Percentiles rank a stretch among this genome's conserved stretches.
These are phyloP conservation scores for Arenaria interpres DNA, from an alignment of 2,113 vertebrate genomes.

Conservation along the genomic window DNA sequence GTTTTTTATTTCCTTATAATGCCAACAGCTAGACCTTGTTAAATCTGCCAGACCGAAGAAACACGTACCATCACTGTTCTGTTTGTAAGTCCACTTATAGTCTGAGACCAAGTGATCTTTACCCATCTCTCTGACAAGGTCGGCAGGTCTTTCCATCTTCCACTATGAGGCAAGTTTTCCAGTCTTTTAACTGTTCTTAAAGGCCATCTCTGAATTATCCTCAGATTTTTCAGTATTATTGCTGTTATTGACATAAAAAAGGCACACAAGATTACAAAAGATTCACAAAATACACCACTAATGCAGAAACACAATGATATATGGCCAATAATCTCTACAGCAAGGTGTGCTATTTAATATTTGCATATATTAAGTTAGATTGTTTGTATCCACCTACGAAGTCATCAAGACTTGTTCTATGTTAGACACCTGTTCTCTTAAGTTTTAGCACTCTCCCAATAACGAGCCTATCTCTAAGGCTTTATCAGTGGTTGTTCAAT, in stretches of 20 bases:
- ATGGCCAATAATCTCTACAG: not conserved
- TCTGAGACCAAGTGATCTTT: not conserved
- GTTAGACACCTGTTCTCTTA: not conserved
- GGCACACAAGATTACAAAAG: not conserved
- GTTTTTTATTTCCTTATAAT: not conserved
- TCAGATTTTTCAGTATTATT: not conserved
- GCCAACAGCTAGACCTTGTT: not conserved
- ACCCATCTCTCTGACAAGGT: not conserved
- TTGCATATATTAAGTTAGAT: not conserved
- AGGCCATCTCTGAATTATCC: not conserved
- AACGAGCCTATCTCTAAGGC: not conserved
- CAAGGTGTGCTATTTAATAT: not conserved
- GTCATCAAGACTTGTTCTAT: not conserved
- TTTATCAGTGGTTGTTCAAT: not conserved
- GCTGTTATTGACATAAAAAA: not conserved
- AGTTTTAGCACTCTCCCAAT: not conserved
- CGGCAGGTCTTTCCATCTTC: not conserved
- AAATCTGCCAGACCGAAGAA: not conserved
- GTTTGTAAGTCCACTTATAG: not conserved
- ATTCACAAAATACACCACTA: not conserved
- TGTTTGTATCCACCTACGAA: not conserved
- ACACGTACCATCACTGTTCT: not conserved
- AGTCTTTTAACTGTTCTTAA: not conserved
- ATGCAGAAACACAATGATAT: not conserved
- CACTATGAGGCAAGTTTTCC: not conserved